Conservation (phyloP, 2,888 invertebrate species). For the Drosophila incognita region DNA sequence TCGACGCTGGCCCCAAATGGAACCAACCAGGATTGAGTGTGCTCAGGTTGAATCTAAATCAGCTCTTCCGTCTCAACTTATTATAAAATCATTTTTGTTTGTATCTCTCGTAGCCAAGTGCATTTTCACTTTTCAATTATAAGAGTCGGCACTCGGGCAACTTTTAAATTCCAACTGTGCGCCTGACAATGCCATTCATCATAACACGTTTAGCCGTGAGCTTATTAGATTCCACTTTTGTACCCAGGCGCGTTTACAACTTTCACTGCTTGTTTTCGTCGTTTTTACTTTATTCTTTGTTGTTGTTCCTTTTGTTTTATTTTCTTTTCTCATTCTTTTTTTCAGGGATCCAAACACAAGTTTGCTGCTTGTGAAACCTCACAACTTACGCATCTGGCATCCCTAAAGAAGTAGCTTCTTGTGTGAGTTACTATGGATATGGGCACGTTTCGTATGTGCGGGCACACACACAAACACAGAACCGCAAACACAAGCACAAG, state of each 20-base stretch:
- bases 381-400: conserved; percentile 66
- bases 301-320: conserved; percentile 30
- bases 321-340: conserved; percentile 11
- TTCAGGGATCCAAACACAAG: conserved; percentile 54
- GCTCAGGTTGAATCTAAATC: neutral
- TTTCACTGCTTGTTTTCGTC: conserved; percentile 51
- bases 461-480: conserved; percentile 2
- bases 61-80: conserved; percentile 17
- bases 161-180: conserved; percentile 73
- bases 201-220: conserved; percentile 78
- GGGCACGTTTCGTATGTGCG: conserved; percentile 45
- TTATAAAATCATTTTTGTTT: conserved; percentile 29
- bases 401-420: conserved; percentile 44
- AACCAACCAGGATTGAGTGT: neutral
- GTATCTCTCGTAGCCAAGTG: conserved; percentile 37
- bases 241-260: conserved; percentile 73
- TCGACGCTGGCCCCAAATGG: conserved; percentile 4
- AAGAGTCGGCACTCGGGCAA: conserved; percentile 21
- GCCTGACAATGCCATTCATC: conserved; percentile 78
- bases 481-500: conserved; percentile 9
- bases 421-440: conserved; percentile 13
- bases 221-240: conserved; percentile 79
- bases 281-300: conserved; percentile 27
- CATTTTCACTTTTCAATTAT: conserved; percentile 69
- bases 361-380: conserved; percentile 50